These are phyloP conservation scores for Pachypsylla venusta DNA, from an alignment of 1,140 invertebrate genomes.

Conservation along the genomic window DNA sequence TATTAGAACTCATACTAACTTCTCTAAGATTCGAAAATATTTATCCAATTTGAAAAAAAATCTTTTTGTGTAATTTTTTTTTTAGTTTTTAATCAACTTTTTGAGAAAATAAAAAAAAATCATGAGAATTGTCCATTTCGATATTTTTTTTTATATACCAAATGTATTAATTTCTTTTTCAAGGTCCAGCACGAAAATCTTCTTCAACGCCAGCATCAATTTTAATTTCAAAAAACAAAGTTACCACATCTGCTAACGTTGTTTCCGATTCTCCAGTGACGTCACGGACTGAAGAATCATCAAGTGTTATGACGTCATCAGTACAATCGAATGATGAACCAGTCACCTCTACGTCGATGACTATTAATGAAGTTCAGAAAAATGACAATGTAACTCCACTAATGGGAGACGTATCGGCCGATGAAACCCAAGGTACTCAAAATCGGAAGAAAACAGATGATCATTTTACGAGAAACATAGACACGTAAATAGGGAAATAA, in stretches of 20 bases:
- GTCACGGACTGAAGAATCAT: not conserved
- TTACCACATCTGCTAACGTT: not conserved
- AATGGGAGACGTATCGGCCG: not conserved
- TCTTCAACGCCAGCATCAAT: not conserved
- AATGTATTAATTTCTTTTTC: not conserved
- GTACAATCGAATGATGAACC: slow-evolving; percentile 4
- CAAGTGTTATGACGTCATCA: not conserved
- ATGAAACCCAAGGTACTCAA: not conserved
- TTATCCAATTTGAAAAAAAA: too few species aligned
- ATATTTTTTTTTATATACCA: too few species aligned
- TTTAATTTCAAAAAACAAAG: slow-evolving; percentile 5
- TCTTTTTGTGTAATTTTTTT: too few species aligned
- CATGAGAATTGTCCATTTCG: too few species aligned
- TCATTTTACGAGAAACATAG: slow-evolving; percentile 6
- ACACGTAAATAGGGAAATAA: slow-evolving; percentile 18
- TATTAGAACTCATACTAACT: too few species aligned
- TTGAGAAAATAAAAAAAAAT: too few species aligned
- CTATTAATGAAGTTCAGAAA: slow-evolving; percentile 19
- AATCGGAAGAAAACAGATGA: not conserved
- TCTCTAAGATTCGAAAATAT: too few species aligned
- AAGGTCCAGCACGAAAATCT: slow-evolving; percentile 3
- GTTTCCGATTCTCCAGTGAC: not conserved
- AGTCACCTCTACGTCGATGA: slow-evolving; percentile 22
- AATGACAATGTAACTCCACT: not conserved
- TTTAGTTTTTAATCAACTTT: too few species aligned